Conservation (phyloP, 2,113 vertebrate genomes). For the Oenanthe melanoleuca region DNA sequence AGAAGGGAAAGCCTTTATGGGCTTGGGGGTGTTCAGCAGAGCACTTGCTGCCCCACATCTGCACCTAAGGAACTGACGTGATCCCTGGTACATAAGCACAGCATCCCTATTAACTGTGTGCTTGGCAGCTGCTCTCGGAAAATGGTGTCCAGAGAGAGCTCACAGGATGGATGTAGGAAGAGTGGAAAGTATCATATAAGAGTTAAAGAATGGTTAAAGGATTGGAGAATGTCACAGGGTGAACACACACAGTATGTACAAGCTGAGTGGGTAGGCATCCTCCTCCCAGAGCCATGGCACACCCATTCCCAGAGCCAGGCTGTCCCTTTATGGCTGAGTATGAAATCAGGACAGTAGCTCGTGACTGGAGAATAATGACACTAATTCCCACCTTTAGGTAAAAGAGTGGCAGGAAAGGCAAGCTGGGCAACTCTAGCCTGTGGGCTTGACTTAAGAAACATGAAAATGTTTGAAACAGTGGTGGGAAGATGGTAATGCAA, state of each 20-base stretch:
- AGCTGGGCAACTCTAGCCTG: neutral
- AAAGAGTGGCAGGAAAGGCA: neutral
- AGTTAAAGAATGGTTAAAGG: neutral
- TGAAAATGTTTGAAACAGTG: neutral
- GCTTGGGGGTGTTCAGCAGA: fast-evolving
- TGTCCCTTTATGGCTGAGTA: neutral
- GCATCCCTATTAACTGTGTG: neutral
- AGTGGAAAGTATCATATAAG: neutral
- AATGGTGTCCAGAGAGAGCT: neutral
- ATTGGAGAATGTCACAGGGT: neutral
- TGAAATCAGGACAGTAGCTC: neutral
- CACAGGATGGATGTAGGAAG: neutral
- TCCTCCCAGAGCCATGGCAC: neutral
- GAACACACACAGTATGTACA: neutral
- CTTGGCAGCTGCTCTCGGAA: neutral
- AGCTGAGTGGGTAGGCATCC: neutral
- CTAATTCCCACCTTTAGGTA: neutral
- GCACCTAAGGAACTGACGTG: neutral
- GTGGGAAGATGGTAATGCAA: neutral
- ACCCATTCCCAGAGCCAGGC: neutral
- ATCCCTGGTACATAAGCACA: neutral
- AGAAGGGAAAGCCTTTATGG: neutral
- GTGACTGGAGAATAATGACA: neutral
- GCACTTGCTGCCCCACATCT: neutral
- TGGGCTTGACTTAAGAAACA: neutral